phyloP scores from a whole-genome alignment of 2,797 vertebrate species.

The Notoglanidium macrostoma region DNA sequence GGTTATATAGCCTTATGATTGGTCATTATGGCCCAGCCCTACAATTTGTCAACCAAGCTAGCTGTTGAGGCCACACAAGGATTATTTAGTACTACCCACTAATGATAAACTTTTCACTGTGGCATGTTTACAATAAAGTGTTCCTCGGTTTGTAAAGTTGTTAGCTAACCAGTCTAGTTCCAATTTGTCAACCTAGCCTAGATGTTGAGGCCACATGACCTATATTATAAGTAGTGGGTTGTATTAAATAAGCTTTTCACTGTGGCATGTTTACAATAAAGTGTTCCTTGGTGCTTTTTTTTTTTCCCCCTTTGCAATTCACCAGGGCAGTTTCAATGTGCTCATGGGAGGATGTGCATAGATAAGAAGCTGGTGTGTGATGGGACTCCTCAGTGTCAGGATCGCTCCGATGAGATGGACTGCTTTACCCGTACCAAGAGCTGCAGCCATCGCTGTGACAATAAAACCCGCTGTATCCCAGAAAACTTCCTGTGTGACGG shows the following conservation, averaged over 20 bases:
- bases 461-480: constrained; percentile 63
- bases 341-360: constrained; percentile 74
- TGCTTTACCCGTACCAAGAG: constrained; percentile 70
- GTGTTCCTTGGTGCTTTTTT: not conserved
- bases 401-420: constrained; percentile 73
- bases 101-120: not conserved
- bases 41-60: not conserved
- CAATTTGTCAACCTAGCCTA: too few species aligned
- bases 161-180: too few species aligned
- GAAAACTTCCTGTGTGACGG: constrained; percentile 78
- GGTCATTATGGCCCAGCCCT: too few species aligned
- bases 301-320: not conserved
- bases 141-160: too few species aligned
- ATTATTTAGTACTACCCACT: not conserved
- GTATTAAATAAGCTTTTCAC: not conserved
- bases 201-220: too few species aligned
- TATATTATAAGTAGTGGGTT: too few species aligned
- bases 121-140: not conserved
- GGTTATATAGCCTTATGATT: too few species aligned
- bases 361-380: constrained; percentile 68
- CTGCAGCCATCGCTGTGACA: constrained; percentile 74
- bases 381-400: constrained; percentile 71
- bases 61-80: not conserved
- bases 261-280: not conserved
- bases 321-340: constrained; percentile 81